Evolutionary conservation across 2,113 vertebrate genomes (phyloP).

Genomic region (Dendrocopos noguchii): DNA sequence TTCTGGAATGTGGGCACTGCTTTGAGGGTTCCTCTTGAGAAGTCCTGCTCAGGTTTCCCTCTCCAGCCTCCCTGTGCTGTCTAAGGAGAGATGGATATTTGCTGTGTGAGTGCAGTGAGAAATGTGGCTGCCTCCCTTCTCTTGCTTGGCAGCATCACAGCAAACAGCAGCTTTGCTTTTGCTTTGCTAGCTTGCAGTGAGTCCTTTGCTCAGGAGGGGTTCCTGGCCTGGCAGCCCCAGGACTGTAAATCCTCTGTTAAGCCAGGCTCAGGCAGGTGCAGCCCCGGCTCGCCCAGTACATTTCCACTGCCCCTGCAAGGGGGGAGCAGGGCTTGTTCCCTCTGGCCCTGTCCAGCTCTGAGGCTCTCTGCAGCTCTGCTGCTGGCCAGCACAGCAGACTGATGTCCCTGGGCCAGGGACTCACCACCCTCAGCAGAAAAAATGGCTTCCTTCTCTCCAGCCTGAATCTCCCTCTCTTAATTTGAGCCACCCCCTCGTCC

Average conservation of each 20-base stretch:
- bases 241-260: slow-evolving; percentile 12
- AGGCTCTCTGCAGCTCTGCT: not conserved
- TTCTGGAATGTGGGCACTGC: slow-evolving; percentile 37
- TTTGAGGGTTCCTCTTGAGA: slow-evolving; percentile 64
- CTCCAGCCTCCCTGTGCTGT: slow-evolving; percentile 39
- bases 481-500: not conserved
- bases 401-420: not conserved
- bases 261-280: not conserved
- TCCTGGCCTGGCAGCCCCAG: slow-evolving; percentile 4
- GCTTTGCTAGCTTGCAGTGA: not conserved
- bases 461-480: not conserved
- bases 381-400: not conserved
- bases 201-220: slow-evolving; percentile 11
- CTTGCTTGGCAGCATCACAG: not conserved
- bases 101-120: slow-evolving; percentile 44
- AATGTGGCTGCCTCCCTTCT: slow-evolving; percentile 32
- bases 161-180: slow-evolving; percentile 10
- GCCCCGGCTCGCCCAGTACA: not conserved
- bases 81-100: slow-evolving; percentile 39
- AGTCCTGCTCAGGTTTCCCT: slow-evolving; percentile 34
- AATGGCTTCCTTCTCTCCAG: not conserved
- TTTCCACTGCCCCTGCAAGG: not conserved
- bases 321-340: not conserved
- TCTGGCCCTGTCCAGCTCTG: not conserved
- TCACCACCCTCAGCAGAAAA: not conserved